These are phyloP conservation scores for Cheilosia pagana DNA, from an alignment of 2,888 invertebrate species.

Conservation along the genomic window DNA sequence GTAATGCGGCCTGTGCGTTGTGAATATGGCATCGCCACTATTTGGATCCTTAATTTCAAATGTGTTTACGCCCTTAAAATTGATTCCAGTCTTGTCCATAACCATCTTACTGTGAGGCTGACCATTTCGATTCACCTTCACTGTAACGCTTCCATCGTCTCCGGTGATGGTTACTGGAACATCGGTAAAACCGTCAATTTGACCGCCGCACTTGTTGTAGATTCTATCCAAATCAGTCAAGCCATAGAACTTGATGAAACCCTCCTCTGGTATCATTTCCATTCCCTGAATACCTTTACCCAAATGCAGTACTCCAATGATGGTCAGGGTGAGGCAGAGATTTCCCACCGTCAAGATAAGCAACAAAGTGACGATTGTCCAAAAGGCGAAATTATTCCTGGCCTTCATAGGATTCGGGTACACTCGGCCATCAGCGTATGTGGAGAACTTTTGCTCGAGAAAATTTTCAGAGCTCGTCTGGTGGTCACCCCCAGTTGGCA, in stretches of 20 bases:
- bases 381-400: conserved; percentile 88
- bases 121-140: conserved; percentile 83
- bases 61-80: conserved; percentile 87
- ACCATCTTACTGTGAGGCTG: conserved; percentile 83
- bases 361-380: conserved; percentile 89
- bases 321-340: conserved; percentile 90
- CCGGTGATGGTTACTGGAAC: conserved; percentile 84
- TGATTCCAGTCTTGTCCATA: conserved; percentile 88
- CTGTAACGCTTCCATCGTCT: conserved; percentile 80
- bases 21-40: conserved; percentile 88
- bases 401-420: conserved; percentile 77
- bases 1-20: conserved; percentile 89
- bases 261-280: conserved; percentile 90
- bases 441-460: conserved; percentile 78
- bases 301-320: conserved; percentile 91
- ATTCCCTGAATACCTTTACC: conserved; percentile 94
- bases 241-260: conserved; percentile 91
- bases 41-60: conserved; percentile 88
- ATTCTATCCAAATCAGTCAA: conserved; percentile 90
- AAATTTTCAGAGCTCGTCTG: conserved; percentile 78
- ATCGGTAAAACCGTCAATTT: conserved; percentile 86
- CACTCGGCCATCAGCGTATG: conserved; percentile 71
- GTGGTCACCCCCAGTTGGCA: conserved; percentile 78
- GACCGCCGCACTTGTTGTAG: conserved; percentile 88
- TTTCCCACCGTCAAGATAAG: conserved; percentile 91